Base-by-base conservation (phyloP, 1,140 invertebrate species). In the Euura saliciscinereae region DNA sequence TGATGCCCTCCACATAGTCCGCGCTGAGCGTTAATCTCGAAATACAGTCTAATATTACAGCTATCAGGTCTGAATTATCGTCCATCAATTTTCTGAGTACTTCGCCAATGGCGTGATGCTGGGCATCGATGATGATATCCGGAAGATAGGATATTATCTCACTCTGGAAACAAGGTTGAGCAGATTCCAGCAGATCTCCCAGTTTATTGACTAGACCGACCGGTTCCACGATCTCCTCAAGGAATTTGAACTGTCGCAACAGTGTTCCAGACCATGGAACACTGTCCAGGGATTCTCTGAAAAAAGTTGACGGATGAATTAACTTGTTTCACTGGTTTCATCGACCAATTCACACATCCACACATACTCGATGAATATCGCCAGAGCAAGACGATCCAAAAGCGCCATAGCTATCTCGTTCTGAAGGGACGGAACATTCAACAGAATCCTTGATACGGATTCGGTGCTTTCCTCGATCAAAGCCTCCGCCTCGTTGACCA, bases 211-310 rank as follows among this genome's bases (percentile, higher is more conserved):
- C 82, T 44, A 87, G 75, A 44, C 44, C 6, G 44, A 80, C 74
- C 6, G 85, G 75, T 73, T 83, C 78, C 4, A 76, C 65, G 64
- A 85, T 75, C 43, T 75, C 65, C 73, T 86, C 84, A 8, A 88
- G 73, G 74, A 86, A 88, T n/a, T 85, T 78, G 51, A 87, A 82
- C 66, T 88, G 83, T 44, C 86, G 81, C 1, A 88, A 64, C 8
- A 87, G 59, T 45, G 74, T 44, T 64, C 70, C 64, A 6, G 82
- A 74, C 86, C 85, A 87, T 10, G 82, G 78, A 11, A 82, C 69
- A 70, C 80, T 75, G 8, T 85, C 80, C 28, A 79, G 71, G 7
- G 79, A 78, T 42, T 82, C 79, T 64, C 84, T 84, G 44, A 69
- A 80, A 76, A 66, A 70, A 46, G 1, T 28, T 73, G 72, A 43